Evolutionary conservation across 2,113 vertebrate species (phyloP), one percentile per base, ranked within the genome.

Genomic region (Melanostigma gelatinosum): DNA sequence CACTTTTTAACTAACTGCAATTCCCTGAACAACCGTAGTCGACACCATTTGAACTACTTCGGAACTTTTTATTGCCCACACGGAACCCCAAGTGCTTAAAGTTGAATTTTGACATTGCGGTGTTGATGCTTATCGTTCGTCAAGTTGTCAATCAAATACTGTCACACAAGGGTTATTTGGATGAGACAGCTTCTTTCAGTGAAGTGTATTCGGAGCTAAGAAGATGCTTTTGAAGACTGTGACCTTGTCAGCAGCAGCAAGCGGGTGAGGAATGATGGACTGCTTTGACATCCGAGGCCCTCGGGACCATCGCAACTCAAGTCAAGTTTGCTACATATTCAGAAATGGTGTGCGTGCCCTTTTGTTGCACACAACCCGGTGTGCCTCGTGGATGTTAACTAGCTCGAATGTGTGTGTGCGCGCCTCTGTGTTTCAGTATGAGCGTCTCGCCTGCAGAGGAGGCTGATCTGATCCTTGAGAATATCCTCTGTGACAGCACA

Each of bases 401-500:
- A 65, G 36, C 24, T 81, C 55, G 46, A 72, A 20, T 60, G 50
- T 54, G 60, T 66, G 61, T 75, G 80, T 69, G 61, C 60, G 34
- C 48, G 62, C 29, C 24, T 87, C 42, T 87, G 86, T 85, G 73
- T 85, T 77, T 82, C 20, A 80, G 65, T 63, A 22, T 20, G 78
- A 76, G 82, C 29, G 22, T 87, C 69, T 82, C 67, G 85, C 82
- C 88, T 82, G 82, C 80, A 89, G 89, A 48, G 60, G 72, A 85
- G 84, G 83, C 77, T 85, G 88, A 92, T 92, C 90, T 91, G 92
- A 81, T 54, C 87, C 89, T 88, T 72, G 69, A 88, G 88, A 91
- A 92, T 89, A 92, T 93, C 91, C 83, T 90, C 79, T 80, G 82
- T 91, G 91, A 92, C 90, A 92, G 85, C 89, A 70, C 87, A 87